Conservation (phyloP, 2,888 invertebrate species). For the Luperina testacea region DNA sequence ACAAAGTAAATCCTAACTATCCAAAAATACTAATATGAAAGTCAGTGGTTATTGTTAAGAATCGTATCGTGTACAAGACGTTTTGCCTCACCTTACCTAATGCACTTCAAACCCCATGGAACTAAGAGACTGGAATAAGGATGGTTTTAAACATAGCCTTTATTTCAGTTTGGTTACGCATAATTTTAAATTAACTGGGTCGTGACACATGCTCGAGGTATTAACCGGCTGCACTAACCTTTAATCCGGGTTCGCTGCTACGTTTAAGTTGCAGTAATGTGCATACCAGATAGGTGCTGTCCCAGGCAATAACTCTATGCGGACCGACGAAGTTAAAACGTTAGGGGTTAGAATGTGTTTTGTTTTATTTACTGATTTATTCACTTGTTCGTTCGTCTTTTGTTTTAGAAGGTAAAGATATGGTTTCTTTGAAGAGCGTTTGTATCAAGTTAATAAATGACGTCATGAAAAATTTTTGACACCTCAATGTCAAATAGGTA, state of each 20-base stretch:
- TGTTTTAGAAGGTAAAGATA: not conserved
- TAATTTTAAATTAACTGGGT: slow-evolving; percentile 45
- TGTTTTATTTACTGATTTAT: not conserved
- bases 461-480: not conserved
- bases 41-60: not conserved
- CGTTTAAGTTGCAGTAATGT: slow-evolving; percentile 43
- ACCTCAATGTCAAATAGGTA: not conserved
- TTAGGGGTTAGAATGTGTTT: not conserved
- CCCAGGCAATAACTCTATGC: slow-evolving; percentile 6
- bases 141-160: not conserved
- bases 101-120: not conserved
- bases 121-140: not conserved
- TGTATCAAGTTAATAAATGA: not conserved
- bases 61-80: no score
- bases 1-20: not conserved
- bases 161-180: not conserved
- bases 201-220: slow-evolving; percentile 21
- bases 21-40: not conserved
- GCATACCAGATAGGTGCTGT: slow-evolving; percentile 40
- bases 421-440: not conserved
- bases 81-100: not conserved
- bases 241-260: slow-evolving; percentile 15
- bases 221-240: slow-evolving; percentile 30
- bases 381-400: not conserved
- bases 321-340: slow-evolving; percentile 20